Base-by-base conservation (phyloP, 2,888 invertebrate species). In the Diarsia rubi region DNA sequence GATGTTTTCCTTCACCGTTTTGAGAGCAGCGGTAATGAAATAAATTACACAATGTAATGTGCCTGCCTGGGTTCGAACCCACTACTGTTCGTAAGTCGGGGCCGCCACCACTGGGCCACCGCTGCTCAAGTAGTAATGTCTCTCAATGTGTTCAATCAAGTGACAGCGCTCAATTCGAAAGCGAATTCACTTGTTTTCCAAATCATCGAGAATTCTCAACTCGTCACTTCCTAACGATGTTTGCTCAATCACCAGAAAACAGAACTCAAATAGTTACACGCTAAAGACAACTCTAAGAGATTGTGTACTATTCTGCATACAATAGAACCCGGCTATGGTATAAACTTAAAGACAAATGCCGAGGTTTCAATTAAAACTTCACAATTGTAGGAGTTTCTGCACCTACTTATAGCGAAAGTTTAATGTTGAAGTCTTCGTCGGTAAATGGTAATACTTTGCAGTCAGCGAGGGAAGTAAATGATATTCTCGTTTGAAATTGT, bases 291-390 rank as follows among this genome's bases (percentile, higher is more conserved):
- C 60, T 69, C 67, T 77, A 82, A 79, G 69, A 63, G 76, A 84
- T 85, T 84, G 83, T 78, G 75, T 80, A 69, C 73, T 45, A 64
- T 63, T 81, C 79, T 60, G 79, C 83, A 79, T 69, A 81, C 83
- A 87, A 85, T 77, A 66, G 77, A 83, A 73, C 75, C 27, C 49
- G 24, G 75, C 81, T 88, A 81, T 79, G 80, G 84, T 49, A 82
- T 73, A 86, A 88, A 90, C 87, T 89, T 80, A 79, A 77, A 84
- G 85, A 87, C 81, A 84, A 82, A 84, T 84, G 83, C 87, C 79
- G 89, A 85, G 89, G 86, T 90, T 91, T 91, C 91, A 91, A 91
- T 91, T 91, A 91, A 91, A 90, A 91, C 90, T 91, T 91, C 82
- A 77, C 86, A 87, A 82, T 86, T 84, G 86, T 82, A 79, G 45